Evolutionary conservation across 2,888 invertebrate species (phyloP), one percentile per base, ranked within the genome.

Genomic region (Schizaphis graminum): DNA sequence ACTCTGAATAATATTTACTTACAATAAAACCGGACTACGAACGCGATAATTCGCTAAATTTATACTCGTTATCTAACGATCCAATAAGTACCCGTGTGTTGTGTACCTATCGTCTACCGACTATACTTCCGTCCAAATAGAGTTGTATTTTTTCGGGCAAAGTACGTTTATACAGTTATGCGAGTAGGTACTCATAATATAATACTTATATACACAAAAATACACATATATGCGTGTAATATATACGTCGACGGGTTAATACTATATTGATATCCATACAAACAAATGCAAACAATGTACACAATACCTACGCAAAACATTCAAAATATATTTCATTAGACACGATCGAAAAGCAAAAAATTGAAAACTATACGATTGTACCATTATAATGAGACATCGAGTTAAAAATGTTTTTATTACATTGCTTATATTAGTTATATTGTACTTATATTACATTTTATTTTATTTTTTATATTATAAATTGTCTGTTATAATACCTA

Each of bases 1-100:
- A 86, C 86, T 86, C 44, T 47, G 86, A 86, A 49, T 86, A 86
- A 49, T 86, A 47, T 77, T 77, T 77, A 77, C 77, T 77, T n/a
- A 86, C 28, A 86, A 49, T 86, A 86, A 86, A 86, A 86, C 47
- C 86, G 86, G 47, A 86, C 86, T 86, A 26, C 13, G 67, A 35
- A 10, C 44, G 47, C 47, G 86, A 86, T 86, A 47, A 47, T 47
- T n/a, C 86, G 28, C 16, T 0, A 16, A 47, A 10, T 49, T 86
- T n/a, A 47, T n/a, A 86, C 44, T 47, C 47, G 47, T 86, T 86
- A 86, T 86, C 47, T 86, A 86, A 86, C 47, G 28, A 86, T 28
- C 47, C 44, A 86, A 86, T 86, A 86, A 44, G 77, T 35, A 77
- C 77, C 77, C 26, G 8, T 8, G 26, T 41, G 5, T 21, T 77